A percentile compares a stretch with the other conserved stretches of the same genome.
Evolutionary conservation across 1,140 invertebrate genomes (phyloP).

Genomic region (Eulimnadia texana): DNA sequence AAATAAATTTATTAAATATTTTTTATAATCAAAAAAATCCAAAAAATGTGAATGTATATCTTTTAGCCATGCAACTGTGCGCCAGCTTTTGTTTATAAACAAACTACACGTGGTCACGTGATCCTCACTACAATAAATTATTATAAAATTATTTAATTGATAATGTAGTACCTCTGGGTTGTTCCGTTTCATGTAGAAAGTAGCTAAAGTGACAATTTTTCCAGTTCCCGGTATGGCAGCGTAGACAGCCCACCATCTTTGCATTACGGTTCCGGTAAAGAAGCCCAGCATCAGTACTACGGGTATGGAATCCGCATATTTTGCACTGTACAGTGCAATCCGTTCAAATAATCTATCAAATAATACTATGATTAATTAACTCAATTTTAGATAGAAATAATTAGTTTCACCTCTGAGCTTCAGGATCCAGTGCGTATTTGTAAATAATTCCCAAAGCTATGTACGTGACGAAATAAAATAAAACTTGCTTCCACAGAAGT

Average conservation of each 20-base stretch:
- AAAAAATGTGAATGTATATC: too few relatives aligned
- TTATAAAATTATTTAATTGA: too few relatives aligned
- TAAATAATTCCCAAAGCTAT: constrained; percentile 1
- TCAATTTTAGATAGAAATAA: background rate
- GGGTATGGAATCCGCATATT: constrained; percentile 8
- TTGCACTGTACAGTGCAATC: constrained; percentile 6
- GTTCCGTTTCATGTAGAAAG: constrained; percentile 7
- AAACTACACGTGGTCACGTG: too few relatives aligned
- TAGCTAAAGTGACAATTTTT: constrained; percentile 9
- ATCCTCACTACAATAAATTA: too few relatives aligned
- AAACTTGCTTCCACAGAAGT: constrained; percentile 7
- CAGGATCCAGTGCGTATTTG: constrained; percentile 6
- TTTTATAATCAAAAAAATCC: too few relatives aligned
- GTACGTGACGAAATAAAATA: constrained; percentile 9
- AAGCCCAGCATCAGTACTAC: constrained; percentile 14
- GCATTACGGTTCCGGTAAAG: constrained; percentile 12
- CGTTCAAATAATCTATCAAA: background rate
- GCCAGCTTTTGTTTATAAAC: too few relatives aligned
- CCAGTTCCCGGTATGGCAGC: constrained; percentile 12
- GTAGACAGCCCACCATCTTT: constrained; percentile 13
- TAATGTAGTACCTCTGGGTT: constrained; percentile 1
- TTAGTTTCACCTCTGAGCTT: background rate
- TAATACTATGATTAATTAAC: background rate
- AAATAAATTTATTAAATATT: too few relatives aligned
- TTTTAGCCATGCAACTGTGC: too few relatives aligned